Evolutionary conservation across 2,888 invertebrate genomes (phyloP).

Genomic region (Coleophora flavipennella): DNA sequence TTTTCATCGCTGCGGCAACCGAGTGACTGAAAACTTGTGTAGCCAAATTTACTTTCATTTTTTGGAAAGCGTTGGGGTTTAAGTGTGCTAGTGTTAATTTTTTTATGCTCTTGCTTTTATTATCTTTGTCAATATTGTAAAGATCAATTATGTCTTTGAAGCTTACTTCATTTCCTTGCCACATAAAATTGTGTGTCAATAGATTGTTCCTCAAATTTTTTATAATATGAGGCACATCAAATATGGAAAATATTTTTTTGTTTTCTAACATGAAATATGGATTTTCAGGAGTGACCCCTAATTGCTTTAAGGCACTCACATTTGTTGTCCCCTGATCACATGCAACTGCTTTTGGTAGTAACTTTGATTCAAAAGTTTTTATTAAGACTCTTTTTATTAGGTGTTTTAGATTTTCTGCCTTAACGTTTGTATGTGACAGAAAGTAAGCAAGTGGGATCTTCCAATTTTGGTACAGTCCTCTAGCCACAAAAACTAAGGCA

Average conservation of each 20-base stretch:
- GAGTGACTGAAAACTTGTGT: too few relatives aligned
- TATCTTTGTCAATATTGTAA: too few relatives aligned
- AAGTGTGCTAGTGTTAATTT: too few relatives aligned
- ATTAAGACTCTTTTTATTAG: not conserved
- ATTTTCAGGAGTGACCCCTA: not conserved
- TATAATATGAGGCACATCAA: not conserved
- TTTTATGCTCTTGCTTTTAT: too few relatives aligned
- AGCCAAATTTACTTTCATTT: too few relatives aligned
- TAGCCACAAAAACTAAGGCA: not conserved
- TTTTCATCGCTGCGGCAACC: too few relatives aligned
- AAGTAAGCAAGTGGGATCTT: not conserved
- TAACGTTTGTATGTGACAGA: not conserved
- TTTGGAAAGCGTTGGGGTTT: too few relatives aligned
- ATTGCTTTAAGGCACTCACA: too few relatives aligned
- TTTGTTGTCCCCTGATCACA: too few relatives aligned
- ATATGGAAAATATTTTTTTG: not conserved
- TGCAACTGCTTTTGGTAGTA: too few relatives aligned
- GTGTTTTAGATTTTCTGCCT: not conserved
- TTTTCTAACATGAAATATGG: too few relatives aligned
- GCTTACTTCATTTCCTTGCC: too few relatives aligned
- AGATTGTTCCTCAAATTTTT: slow-evolving; percentile 1
- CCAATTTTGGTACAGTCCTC: not conserved
- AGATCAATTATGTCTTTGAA: not conserved
- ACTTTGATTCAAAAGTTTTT: not conserved
- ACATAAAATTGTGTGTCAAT: not conserved